phyloP scores from a whole-genome alignment of 2,113 vertebrate genomes.

The Lophotis ruficrista region DNA sequence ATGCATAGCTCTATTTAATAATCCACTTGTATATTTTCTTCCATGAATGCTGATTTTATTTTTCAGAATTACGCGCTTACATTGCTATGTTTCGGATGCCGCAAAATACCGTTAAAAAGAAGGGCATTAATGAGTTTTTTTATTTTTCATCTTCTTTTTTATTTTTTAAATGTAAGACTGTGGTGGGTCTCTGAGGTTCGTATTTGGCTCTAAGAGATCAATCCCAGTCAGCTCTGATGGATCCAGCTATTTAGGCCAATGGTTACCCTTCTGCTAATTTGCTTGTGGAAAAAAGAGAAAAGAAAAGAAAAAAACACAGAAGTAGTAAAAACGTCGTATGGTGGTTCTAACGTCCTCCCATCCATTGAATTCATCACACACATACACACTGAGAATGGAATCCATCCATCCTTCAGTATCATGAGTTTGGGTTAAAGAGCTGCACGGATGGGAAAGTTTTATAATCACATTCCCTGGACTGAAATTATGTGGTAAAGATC shows the following conservation, averaged over 20 bases:
- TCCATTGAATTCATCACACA: neutral
- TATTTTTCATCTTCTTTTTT: too few species aligned
- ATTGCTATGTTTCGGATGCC: neutral
- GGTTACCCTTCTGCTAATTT: neutral
- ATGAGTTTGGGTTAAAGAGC: neutral
- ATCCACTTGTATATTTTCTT: neutral
- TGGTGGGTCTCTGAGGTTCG: conserved; percentile 53
- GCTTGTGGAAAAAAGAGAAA: neutral
- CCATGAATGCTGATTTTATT: neutral
- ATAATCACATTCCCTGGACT: conserved; percentile 60
- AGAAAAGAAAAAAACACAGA: neutral
- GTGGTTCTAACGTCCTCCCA: neutral
- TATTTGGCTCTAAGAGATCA: neutral
- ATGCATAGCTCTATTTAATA: neutral
- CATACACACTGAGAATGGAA: neutral
- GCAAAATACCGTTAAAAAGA: neutral
- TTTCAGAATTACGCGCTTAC: fast-evolving
- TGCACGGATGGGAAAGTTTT: conserved; percentile 53
- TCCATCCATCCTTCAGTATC: neutral
- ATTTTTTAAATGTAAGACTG: neutral
- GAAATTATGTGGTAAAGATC: conserved; percentile 57
- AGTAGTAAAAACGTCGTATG: neutral
- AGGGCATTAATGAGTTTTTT: neutral
- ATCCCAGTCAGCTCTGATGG: neutral
- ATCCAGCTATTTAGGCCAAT: neutral